A percentile compares a stretch with the other conserved stretches of the same genome.
phyloP scores from a whole-genome alignment of 2,888 invertebrate genomes.

The Timandra comae region DNA sequence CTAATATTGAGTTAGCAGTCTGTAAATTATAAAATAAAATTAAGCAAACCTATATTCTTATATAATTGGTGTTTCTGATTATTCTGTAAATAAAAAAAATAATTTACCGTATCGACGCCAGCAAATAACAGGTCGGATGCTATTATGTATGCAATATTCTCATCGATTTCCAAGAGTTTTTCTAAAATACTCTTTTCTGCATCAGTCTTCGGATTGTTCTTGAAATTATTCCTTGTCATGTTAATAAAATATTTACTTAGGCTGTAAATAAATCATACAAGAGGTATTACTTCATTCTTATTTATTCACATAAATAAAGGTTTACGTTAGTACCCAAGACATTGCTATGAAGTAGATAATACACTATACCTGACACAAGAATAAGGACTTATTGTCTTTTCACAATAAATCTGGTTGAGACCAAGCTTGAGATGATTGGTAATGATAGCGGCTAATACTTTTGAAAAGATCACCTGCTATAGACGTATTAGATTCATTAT shows the following conservation, averaged over 20 bases:
- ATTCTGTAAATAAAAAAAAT: too few relatives aligned
- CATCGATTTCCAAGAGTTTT: slow-evolving; percentile 75
- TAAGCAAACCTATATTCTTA: too few relatives aligned
- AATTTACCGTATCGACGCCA: slow-evolving; percentile 80
- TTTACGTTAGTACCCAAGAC: too few relatives aligned
- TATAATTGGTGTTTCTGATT: too few relatives aligned
- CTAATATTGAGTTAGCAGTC: slow-evolving; percentile 75
- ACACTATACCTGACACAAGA: too few relatives aligned
- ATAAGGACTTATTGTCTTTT: too few relatives aligned
- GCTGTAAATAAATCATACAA: too few relatives aligned
- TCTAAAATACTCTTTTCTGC: slow-evolving; percentile 76
- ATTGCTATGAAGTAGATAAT: too few relatives aligned
- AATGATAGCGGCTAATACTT: neutral
- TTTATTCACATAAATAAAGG: neutral
- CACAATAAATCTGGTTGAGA: neutral
- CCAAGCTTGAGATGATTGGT: neutral
- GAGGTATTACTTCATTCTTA: too few relatives aligned
- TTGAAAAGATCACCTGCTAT: too few relatives aligned
- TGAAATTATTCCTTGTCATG: slow-evolving; percentile 31
- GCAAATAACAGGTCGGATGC: slow-evolving; percentile 81
- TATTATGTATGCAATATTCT: slow-evolving; percentile 77
- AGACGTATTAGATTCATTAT: too few relatives aligned
- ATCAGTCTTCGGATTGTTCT: slow-evolving; percentile 25
- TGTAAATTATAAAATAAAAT: slow-evolving; percentile 24
- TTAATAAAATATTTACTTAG: slow-evolving; percentile 30